phyloP scores from a whole-genome alignment of 1,140 invertebrate species.

The Zeugodacus cucurbitae region DNA sequence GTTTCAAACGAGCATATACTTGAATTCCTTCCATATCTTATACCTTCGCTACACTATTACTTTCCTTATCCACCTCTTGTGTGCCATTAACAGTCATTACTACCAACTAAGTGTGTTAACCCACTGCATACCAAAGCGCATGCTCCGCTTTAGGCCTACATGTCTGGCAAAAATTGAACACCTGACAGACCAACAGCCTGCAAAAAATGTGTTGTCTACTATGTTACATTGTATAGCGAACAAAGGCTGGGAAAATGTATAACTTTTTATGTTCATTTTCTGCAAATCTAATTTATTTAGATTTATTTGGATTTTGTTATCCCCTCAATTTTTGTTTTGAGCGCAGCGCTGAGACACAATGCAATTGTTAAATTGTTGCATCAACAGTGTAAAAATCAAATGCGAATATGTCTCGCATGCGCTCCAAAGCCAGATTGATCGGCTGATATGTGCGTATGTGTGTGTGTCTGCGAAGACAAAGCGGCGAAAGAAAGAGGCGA shows the following conservation, averaged over 20 bases:
- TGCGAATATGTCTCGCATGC: neutral
- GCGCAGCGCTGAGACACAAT: neutral
- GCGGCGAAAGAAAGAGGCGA: neutral
- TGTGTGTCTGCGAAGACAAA: neutral
- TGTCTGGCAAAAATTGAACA: neutral
- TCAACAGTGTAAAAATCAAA: neutral
- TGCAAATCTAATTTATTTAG: slow-evolving; percentile 11
- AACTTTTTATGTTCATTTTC: neutral
- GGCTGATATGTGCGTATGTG: neutral
- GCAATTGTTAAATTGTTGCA: slow-evolving; percentile 28
- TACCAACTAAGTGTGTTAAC: neutral
- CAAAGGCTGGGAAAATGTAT: neutral
- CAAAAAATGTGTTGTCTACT: neutral
- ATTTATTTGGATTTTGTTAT: neutral
- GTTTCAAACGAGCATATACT: too few species aligned
- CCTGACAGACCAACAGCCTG: neutral
- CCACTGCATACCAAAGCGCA: neutral
- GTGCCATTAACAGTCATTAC: too few species aligned
- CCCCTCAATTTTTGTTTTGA: neutral
- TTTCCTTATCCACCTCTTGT: too few species aligned
- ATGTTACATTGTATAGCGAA: neutral
- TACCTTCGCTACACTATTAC: too few species aligned
- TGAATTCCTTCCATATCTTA: too few species aligned
- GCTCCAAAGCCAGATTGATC: neutral
- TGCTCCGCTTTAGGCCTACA: neutral